Conservation (phyloP, 30 jellyfish, hydroid and myxozoan species). For the Chironex yamaguchii region DNA sequence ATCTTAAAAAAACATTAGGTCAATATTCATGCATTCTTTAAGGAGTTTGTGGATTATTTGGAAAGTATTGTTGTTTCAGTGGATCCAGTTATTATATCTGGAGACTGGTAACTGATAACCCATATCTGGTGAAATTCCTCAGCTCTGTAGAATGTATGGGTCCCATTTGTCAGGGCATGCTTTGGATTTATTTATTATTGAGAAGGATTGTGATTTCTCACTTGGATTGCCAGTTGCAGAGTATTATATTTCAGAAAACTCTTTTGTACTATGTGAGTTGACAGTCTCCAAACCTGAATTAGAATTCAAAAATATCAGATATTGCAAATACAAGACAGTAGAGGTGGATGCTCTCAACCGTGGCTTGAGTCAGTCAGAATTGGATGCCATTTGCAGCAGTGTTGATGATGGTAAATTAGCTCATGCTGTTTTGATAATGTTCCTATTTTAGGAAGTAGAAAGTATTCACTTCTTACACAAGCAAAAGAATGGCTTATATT, state of each 20-base stretch:
- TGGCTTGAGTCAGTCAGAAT: conserved; percentile 25
- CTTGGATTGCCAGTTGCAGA: not conserved
- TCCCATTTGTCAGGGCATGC: conserved; percentile 47
- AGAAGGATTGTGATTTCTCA: conserved; percentile 26
- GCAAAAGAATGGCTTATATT: conserved; percentile 75
- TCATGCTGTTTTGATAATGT: too few relatives aligned
- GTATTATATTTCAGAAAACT: not conserved
- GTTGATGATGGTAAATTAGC: too few relatives aligned
- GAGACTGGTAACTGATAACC: conserved; percentile 34
- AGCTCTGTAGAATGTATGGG: conserved; percentile 22
- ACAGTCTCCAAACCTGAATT: too few relatives aligned
- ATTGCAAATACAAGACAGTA: conserved; percentile 12
- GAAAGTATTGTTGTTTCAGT: conserved; percentile 32
- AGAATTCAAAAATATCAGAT: too few relatives aligned
- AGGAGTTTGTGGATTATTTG: conserved; percentile 24
- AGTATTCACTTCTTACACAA: conserved; percentile 77
- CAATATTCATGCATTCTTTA: not conserved
- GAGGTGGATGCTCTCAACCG: conserved; percentile 22
- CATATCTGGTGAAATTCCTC: conserved; percentile 9
- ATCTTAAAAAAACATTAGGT: conserved; percentile 9
- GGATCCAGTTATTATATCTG: conserved; percentile 15
- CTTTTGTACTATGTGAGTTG: not conserved
- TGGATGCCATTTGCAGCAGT: too few relatives aligned
- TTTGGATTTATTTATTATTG: conserved; percentile 29
- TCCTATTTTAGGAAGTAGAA: conserved; percentile 74